These are phyloP conservation scores for Delphinapterus leucas DNA, from an alignment of 2,113 vertebrate genomes.

Conservation along the genomic window DNA sequence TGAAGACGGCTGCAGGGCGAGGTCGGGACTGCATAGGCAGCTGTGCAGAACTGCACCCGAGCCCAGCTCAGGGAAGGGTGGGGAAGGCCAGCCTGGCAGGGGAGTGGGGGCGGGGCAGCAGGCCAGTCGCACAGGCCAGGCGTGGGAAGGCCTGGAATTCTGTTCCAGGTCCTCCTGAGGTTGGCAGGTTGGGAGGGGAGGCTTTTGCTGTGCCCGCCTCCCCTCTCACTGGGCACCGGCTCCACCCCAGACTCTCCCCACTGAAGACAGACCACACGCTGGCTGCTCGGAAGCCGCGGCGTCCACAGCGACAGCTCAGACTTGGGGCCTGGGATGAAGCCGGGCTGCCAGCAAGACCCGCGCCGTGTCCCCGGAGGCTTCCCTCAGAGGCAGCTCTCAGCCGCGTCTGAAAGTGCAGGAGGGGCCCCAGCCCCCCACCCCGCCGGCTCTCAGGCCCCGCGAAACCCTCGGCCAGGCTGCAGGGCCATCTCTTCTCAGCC, in stretches of 20 bases:
- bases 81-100: background rate
- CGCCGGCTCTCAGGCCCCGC: background rate
- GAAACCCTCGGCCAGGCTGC: background rate
- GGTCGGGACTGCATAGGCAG: background rate
- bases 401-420: background rate
- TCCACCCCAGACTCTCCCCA: background rate
- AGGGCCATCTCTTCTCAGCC: background rate
- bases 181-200: background rate
- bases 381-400: background rate
- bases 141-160: background rate
- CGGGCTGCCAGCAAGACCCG: background rate
- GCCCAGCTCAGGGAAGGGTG: background rate
- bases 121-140: background rate
- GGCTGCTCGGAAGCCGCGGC: background rate
- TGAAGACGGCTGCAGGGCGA: background rate
- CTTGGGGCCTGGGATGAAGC: background rate
- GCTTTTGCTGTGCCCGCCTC: background rate
- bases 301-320: background rate
- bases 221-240: background rate
- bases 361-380: background rate
- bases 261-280: background rate
- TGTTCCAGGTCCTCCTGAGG: background rate
- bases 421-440: too few species aligned
- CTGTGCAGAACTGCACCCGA: background rate
- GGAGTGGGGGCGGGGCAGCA: background rate